phyloP scores from a whole-genome alignment of 2,797 vertebrate genomes.

The Trichosurus vulpecula region DNA sequence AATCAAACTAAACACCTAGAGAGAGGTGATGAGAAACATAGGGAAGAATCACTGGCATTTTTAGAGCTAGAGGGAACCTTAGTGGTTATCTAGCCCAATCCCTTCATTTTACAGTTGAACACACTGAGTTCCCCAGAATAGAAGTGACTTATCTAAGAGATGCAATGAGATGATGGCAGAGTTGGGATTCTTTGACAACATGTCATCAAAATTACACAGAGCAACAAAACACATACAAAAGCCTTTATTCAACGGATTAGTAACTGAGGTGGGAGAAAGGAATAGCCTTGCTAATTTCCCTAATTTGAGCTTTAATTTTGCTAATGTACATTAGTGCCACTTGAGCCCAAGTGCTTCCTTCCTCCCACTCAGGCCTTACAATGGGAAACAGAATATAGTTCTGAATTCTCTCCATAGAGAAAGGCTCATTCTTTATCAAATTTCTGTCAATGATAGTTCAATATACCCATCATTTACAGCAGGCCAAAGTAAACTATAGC shows the following conservation, averaged over 20 bases:
- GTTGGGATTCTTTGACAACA: neutral
- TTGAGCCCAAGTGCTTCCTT: neutral
- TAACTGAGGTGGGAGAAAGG: constrained; percentile 1
- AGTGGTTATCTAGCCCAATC: neutral
- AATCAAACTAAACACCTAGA: constrained; percentile 10
- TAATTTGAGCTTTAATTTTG: neutral
- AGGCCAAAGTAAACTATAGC: constrained; percentile 2
- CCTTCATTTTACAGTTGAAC: neutral
- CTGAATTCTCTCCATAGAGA: neutral
- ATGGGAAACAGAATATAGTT: neutral
- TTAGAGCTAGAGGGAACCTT: neutral
- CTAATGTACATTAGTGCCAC: neutral
- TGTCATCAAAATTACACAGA: constrained; percentile 1
- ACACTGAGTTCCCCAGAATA: neutral
- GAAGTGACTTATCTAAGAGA: neutral
- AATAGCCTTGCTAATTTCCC: neutral
- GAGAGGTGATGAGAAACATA: constrained; percentile 1
- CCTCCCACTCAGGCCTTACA: neutral
- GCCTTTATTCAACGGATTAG: neutral
- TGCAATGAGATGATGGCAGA: neutral
- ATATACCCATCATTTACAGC: neutral
- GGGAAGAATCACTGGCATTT: neutral
- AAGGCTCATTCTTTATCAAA: constrained; percentile 24
- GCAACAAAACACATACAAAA: neutral
- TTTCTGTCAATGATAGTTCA: constrained; percentile 8